Conservation (phyloP, 2,113 vertebrate species). For the Mobula hypostoma region DNA sequence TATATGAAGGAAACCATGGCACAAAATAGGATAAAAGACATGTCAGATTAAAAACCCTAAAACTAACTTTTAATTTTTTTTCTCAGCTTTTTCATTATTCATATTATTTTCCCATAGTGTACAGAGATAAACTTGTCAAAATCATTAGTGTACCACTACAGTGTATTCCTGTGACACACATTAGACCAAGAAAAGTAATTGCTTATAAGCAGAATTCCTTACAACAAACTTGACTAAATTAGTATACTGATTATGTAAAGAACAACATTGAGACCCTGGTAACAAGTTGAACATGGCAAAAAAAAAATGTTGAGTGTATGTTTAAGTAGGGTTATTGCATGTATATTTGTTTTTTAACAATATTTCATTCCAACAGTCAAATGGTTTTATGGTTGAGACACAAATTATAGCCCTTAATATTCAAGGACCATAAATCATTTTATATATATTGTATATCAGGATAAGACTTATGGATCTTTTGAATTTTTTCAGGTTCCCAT, state of each 20-base stretch:
- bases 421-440: background rate
- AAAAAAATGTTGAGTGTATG: background rate
- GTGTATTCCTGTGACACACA: background rate
- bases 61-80: slow-evolving; percentile 27
- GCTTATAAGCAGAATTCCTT: background rate
- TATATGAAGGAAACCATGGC: background rate
- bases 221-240: background rate
- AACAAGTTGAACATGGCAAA: background rate
- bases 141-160: background rate
- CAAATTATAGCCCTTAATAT: background rate
- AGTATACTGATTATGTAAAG: background rate
- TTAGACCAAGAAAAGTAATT: background rate
- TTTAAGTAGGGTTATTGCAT: background rate
- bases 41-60: slow-evolving; percentile 21
- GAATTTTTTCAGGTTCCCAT: background rate
- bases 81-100: slow-evolving; percentile 28
- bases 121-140: slow-evolving; percentile 27
- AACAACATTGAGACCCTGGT: background rate
- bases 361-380: background rate
- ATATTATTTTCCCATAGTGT: slow-evolving; percentile 8
- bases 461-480: background rate
- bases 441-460: background rate
- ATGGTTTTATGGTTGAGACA: background rate
- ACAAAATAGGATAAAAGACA: slow-evolving; percentile 6
- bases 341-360: background rate